phyloP scores from a whole-genome alignment of 2,797 vertebrate genomes.

The Phoeniculus purpureus region DNA sequence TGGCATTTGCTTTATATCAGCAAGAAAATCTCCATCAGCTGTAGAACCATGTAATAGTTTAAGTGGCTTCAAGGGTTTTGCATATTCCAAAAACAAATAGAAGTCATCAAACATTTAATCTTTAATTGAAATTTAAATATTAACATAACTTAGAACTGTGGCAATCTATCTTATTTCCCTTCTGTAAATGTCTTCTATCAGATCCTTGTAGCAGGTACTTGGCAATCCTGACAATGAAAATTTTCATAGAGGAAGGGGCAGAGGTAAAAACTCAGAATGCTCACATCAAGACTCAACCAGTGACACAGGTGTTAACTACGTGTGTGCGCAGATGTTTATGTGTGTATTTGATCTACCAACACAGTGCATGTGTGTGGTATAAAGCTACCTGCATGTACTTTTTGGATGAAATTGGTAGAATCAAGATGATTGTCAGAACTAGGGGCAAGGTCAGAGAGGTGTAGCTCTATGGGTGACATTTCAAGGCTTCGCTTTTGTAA shows the following conservation, averaged over 20 bases:
- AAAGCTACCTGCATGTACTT: neutral
- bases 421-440: neutral
- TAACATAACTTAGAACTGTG: neutral
- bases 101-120: conserved; percentile 1
- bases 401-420: neutral
- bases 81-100: conserved; percentile 33
- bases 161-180: neutral
- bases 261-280: neutral
- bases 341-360: neutral
- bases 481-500: neutral
- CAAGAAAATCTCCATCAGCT: conserved; percentile 1
- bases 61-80: conserved; percentile 4
- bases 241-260: neutral
- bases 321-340: neutral
- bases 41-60: neutral
- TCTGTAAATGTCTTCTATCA: neutral
- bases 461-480: neutral
- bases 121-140: conserved; percentile 13
- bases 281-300: neutral
- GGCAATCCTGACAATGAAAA: neutral
- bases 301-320: neutral
- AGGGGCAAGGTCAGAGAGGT: neutral
- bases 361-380: rapidly evolving
- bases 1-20: conserved; percentile 36
- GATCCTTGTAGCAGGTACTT: neutral